Evolutionary conservation across 2,888 invertebrate species (phyloP), one percentile per base, ranked within the genome.

Genomic region (Matsumyia berberina): DNA sequence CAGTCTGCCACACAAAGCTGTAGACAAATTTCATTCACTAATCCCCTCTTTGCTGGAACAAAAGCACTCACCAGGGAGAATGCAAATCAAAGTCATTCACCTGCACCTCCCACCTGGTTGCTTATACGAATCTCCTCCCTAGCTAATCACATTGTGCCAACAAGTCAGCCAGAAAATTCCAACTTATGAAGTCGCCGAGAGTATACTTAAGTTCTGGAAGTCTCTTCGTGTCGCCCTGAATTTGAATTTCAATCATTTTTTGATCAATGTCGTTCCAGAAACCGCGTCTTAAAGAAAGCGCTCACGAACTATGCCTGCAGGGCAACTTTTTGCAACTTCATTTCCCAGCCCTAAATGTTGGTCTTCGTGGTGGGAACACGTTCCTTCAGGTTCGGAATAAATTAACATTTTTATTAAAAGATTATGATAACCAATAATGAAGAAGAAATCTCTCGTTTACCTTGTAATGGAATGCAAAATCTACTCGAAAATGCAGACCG

Each of bases 371-470:
- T 24, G 19, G 4, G 19, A 12, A 1, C 62, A 19, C 42, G 15
- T 46, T 33, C 46, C 17, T 49, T 49, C 46, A 46, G 46, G 8
- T 46, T 33, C 19, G 15, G 73, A 51, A 55, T 74, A 74, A 64
- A 74, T 64, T 74, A 74, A 8, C 73, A 74, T 74, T 35, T 74
- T 74, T 64, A 74, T 74, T 74, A 64, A 46, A 37, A 53, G 33
- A 64, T 74, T 74, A 74, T 31, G 33, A 55, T 35, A 73, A 44
- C 57, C 12, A 57, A 58, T 57, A 53, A 57, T 35, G 69, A 17
- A 37, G 35, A 31, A 37, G 35, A 31, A 44, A 58, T 29, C n/a
- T 46, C 12, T 12, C n/a, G 6, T 8, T 6, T 9, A 35, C n/a
- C 33, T 12, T 11, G 31, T 17, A 49, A 64, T 35, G 35, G 5